phyloP scores from a whole-genome alignment of 2,797 vertebrate genomes.

The Crenuchus spilurus region DNA sequence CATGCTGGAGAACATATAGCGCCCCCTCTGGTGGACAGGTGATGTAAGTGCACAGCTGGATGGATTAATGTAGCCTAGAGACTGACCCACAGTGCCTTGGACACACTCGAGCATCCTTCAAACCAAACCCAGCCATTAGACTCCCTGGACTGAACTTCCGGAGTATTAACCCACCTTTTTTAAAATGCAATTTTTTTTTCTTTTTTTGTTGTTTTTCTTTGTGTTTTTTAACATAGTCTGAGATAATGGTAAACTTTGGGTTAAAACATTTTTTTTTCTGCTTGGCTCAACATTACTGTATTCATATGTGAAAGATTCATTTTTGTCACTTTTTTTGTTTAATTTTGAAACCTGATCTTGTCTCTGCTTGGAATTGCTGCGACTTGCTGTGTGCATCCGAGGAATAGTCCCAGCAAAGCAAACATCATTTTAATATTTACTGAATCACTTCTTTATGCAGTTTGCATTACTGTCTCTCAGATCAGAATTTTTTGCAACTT shows the following conservation, averaged over 20 bases:
- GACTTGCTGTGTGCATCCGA: conserved; percentile 68
- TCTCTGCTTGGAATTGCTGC: conserved; percentile 66
- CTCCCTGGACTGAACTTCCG: conserved; percentile 41
- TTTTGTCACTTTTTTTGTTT: conserved; percentile 53
- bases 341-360: conserved; percentile 54
- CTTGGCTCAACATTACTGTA: conserved; percentile 73
- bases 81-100: conserved; percentile 71
- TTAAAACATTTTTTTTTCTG: conserved; percentile 58
- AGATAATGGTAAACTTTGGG: conserved; percentile 57
- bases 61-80: conserved; percentile 54
- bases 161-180: conserved; percentile 45
- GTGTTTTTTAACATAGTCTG: conserved; percentile 51
- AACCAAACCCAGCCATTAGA: conserved; percentile 58
- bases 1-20: conserved; percentile 54
- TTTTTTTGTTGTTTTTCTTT: conserved; percentile 24
- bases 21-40: conserved; percentile 62
- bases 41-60: conserved; percentile 57
- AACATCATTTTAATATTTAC: conserved; percentile 11
- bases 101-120: conserved; percentile 63
- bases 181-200: not conserved
- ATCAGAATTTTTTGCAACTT: not conserved
- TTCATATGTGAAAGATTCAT: conserved; percentile 61
- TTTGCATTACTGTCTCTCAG: not conserved
- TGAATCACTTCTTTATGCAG: not conserved
- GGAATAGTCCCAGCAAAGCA: conserved; percentile 47